Evolutionary conservation across 2,797 vertebrate species (phyloP).

Genomic region (Myoxocephalus aenaeus): DNA sequence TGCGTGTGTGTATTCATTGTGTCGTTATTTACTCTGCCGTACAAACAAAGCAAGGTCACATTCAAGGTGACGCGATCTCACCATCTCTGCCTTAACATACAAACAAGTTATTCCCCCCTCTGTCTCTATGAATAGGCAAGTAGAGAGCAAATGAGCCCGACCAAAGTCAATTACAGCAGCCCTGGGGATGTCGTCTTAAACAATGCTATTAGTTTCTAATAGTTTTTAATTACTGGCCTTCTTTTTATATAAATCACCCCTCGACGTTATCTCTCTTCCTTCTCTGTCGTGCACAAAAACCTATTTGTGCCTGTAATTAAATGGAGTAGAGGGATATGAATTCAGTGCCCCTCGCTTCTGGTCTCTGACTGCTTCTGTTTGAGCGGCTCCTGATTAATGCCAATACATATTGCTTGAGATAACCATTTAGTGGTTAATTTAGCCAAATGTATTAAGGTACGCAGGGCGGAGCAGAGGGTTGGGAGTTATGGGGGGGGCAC

Average conservation of each 20-base stretch:
- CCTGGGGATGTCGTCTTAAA: slow-evolving; percentile 81
- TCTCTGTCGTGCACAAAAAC: slow-evolving; percentile 80
- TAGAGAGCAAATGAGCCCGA: slow-evolving; percentile 60
- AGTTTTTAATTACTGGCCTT: slow-evolving; percentile 85
- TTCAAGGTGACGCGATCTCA: slow-evolving; percentile 77
- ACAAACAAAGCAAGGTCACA: slow-evolving; percentile 82
- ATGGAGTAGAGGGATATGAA: slow-evolving; percentile 90
- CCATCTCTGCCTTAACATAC: slow-evolving; percentile 73
- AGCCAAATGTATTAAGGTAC: slow-evolving; percentile 97
- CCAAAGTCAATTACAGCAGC: slow-evolving; percentile 78
- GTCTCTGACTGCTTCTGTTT: slow-evolving; percentile 93
- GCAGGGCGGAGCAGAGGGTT: slow-evolving; percentile 28
- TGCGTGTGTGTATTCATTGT: slow-evolving; percentile 42
- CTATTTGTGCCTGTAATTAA: slow-evolving; percentile 96
- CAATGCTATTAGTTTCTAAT: slow-evolving; percentile 84
- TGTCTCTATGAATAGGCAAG: slow-evolving; percentile 53
- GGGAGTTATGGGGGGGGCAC: slow-evolving; percentile 63
- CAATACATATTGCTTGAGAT: slow-evolving; percentile 99
- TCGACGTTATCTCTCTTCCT: slow-evolving; percentile 56
- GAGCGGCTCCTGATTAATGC: slow-evolving; percentile 98
- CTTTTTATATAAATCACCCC: slow-evolving; percentile 83
- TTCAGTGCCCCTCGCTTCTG: slow-evolving; percentile 89
- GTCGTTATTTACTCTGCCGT: slow-evolving; percentile 70
- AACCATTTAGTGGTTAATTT: slow-evolving; percentile 99
- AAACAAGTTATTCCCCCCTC: slow-evolving; percentile 60